Conservation (phyloP, 1,140 invertebrate species). For the Drosophila repleta region DNA sequence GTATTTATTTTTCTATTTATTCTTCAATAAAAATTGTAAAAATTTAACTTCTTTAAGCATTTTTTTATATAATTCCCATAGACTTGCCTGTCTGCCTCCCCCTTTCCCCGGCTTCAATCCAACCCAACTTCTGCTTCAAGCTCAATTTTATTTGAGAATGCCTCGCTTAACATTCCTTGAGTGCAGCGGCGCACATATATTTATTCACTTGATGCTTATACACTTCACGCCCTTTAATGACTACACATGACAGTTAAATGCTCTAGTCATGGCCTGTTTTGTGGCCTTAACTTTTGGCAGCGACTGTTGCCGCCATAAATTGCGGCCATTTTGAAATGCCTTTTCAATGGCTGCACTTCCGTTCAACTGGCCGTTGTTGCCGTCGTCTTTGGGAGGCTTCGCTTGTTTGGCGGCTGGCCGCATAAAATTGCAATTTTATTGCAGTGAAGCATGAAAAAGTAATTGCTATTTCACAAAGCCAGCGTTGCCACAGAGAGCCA, state of each 20-base stretch:
- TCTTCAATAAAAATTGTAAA: not conserved
- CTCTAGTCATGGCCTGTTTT: constrained; percentile 40
- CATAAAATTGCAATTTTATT: constrained; percentile 83
- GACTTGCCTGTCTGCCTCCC: no score
- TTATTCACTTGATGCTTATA: constrained; percentile 6
- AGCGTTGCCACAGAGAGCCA: constrained; percentile 20
- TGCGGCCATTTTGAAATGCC: constrained; percentile 73
- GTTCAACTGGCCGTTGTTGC: constrained; percentile 26
- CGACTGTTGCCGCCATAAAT: constrained; percentile 40
- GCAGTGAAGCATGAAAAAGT: constrained; percentile 81
- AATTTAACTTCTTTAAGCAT: not conserved
- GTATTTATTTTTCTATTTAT: no score
- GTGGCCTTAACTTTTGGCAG: constrained; percentile 43
- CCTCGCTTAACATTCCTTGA: not conserved
- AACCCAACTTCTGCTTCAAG: not conserved
- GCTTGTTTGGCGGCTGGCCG: constrained; percentile 75
- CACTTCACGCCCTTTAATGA: constrained; percentile 33
- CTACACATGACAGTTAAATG: constrained; percentile 33
- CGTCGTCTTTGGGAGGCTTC: constrained; percentile 26
- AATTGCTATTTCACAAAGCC: constrained; percentile 80
- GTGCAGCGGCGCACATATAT: not conserved
- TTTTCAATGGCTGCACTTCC: constrained; percentile 79
- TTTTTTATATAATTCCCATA: no score
- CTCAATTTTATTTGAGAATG: no score
- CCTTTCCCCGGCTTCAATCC: no score